These are phyloP conservation scores for Spodoptera littoralis DNA, from an alignment of 2,888 invertebrate species.

Conservation along the genomic window DNA sequence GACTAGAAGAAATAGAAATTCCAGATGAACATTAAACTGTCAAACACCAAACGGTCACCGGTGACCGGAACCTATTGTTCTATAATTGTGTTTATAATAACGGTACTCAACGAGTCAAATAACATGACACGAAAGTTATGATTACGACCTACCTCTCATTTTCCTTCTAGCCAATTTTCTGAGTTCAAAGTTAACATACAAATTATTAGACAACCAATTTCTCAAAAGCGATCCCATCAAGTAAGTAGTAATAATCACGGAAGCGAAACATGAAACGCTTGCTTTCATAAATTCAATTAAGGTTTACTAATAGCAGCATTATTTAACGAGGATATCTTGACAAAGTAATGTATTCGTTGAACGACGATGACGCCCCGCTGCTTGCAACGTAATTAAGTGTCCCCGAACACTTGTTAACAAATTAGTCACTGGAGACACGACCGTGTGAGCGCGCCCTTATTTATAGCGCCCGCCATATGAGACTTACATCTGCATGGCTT, in stretches of 20 bases:
- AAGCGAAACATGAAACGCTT: constrained; percentile 44
- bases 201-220: constrained; percentile 7
- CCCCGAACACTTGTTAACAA: constrained; percentile 84
- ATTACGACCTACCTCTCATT: no score
- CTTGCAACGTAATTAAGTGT: constrained; percentile 80
- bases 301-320: constrained; percentile 73
- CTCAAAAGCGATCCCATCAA: constrained; percentile 17
- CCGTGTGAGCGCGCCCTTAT: constrained; percentile 76
- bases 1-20: no score
- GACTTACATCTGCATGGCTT: constrained; percentile 46
- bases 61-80: no score
- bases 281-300: constrained; percentile 71
- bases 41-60: no score
- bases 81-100: no score
- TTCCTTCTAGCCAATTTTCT: no score
- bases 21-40: no score
- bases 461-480: constrained; percentile 67
- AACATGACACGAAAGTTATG: no score
- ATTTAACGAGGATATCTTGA: constrained; percentile 75
- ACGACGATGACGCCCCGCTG: constrained; percentile 81
- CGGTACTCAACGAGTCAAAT: no score
- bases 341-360: constrained; percentile 77
- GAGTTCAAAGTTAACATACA: background rate
- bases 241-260: constrained; percentile 27
- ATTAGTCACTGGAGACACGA: constrained; percentile 78